Conservation (phyloP, 1,140 invertebrate genomes). For the Steinernema khuongi region DNA sequence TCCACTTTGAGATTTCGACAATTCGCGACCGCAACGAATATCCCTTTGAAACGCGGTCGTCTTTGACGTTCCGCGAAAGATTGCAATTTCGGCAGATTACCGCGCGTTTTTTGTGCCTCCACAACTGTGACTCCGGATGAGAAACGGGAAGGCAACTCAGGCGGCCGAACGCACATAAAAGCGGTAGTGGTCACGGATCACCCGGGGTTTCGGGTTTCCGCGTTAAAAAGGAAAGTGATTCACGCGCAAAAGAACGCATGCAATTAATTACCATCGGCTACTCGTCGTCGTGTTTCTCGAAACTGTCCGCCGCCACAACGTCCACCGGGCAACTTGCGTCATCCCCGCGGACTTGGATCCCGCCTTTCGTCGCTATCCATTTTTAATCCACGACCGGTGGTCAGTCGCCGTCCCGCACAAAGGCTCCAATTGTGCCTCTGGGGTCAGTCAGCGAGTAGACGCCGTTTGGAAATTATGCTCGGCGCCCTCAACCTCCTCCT, state of each 20-base stretch:
- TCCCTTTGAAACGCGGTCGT: slow-evolving; percentile 10
- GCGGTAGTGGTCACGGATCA: neutral
- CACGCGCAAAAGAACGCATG: neutral
- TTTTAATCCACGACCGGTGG: neutral
- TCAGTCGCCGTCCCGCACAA: slow-evolving; percentile 18
- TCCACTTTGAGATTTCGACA: slow-evolving; percentile 3
- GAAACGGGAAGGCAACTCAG: neutral
- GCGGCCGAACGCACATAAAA: neutral
- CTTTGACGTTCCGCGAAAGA: neutral
- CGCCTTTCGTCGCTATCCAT: slow-evolving; percentile 11
- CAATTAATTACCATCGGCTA: slow-evolving; percentile 16
- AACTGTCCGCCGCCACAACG: neutral
- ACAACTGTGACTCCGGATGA: slow-evolving; percentile 10
- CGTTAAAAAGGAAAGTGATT: slow-evolving; percentile 19
- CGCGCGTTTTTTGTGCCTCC: neutral
- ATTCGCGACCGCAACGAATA: neutral
- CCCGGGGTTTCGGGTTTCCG: neutral
- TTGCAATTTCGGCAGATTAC: slow-evolving; percentile 6
- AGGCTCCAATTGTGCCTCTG: slow-evolving; percentile 15
- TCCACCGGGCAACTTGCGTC: neutral
- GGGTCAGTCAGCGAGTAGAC: slow-evolving; percentile 11
- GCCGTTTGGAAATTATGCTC: slow-evolving; percentile 18
- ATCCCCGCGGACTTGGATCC: neutral
- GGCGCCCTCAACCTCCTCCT: slow-evolving; percentile 19
- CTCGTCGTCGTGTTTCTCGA: neutral